Evolutionary conservation across 2,113 vertebrate genomes (phyloP).

Genomic region (Chitala chitala): DNA sequence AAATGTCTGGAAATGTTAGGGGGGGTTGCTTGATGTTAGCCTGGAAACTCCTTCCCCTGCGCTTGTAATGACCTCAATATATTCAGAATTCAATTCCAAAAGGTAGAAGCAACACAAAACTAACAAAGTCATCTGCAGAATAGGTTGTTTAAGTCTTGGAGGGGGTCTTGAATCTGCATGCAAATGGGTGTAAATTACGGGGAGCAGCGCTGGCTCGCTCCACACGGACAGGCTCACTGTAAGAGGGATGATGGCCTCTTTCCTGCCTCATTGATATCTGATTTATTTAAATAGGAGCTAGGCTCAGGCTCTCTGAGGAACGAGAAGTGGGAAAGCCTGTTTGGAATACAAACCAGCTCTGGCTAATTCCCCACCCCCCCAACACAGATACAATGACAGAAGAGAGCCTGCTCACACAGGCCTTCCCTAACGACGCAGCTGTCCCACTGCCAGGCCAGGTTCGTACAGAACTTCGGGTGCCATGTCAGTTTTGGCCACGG

Average conservation of each 20-base stretch:
- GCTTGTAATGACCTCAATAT: background rate
- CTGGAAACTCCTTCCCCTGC: background rate
- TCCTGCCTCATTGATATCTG: slow-evolving; percentile 18
- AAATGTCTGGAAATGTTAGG: background rate
- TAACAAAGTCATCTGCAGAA: slow-evolving; percentile 28
- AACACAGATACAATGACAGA: too few species aligned
- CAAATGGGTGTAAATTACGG: slow-evolving; percentile 26
- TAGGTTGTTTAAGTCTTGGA: slow-evolving; percentile 28
- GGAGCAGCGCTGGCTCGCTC: slow-evolving; percentile 16
- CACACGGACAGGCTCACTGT: background rate
- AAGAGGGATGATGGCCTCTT: slow-evolving; percentile 17
- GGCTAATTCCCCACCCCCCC: slow-evolving; percentile 1
- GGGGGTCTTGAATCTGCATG: slow-evolving; percentile 36
- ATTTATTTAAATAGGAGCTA: slow-evolving; percentile 21
- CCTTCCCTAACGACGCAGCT: too few species aligned
- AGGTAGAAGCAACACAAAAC: slow-evolving; percentile 26
- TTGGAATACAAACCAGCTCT: background rate
- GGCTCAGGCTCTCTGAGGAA: slow-evolving; percentile 20
- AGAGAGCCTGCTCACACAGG: too few species aligned
- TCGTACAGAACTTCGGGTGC: too few species aligned
- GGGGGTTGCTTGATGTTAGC: background rate
- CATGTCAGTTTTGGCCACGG: too few species aligned
- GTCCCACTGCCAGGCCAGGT: too few species aligned
- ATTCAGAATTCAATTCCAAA: background rate
- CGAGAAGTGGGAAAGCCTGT: slow-evolving; percentile 3